Conservation (phyloP, 2,888 invertebrate genomes). For the Nineta flava region DNA sequence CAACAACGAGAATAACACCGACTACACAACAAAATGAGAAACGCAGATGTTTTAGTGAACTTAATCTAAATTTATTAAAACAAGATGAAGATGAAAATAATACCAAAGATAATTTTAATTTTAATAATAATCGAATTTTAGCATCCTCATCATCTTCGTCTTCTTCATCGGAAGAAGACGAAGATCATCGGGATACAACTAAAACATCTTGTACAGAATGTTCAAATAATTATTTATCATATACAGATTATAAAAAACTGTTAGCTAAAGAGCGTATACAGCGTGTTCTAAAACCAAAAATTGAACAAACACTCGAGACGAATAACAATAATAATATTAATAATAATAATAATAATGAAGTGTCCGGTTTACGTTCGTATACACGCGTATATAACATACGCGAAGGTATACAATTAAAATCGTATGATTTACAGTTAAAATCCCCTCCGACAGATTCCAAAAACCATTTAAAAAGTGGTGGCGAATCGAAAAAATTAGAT, state of each 20-base stretch:
- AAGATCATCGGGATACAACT: neutral
- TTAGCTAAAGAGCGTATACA: slow-evolving; percentile 1
- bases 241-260: neutral
- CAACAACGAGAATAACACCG: no score
- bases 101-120: neutral
- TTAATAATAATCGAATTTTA: neutral
- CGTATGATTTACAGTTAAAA: slow-evolving; percentile 1
- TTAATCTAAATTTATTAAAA: neutral
- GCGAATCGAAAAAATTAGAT: neutral
- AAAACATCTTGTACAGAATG: neutral
- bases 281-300: neutral
- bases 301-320: neutral
- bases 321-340: neutral
- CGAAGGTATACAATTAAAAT: slow-evolving; percentile 5
- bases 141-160: neutral
- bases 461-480: no score
- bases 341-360: neutral
- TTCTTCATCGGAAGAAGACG: slow-evolving; percentile 2
- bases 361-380: slow-evolving; percentile 2
- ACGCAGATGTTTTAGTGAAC: slow-evolving; percentile 2
- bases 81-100: neutral
- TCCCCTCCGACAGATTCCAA: no score
- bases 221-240: neutral
- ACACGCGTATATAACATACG: slow-evolving; percentile 4
- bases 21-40: no score